Evolutionary conservation across 1,140 invertebrate genomes (phyloP), one percentile per base, ranked within the genome.

Genomic region (Drosophila equinoxialis): DNA sequence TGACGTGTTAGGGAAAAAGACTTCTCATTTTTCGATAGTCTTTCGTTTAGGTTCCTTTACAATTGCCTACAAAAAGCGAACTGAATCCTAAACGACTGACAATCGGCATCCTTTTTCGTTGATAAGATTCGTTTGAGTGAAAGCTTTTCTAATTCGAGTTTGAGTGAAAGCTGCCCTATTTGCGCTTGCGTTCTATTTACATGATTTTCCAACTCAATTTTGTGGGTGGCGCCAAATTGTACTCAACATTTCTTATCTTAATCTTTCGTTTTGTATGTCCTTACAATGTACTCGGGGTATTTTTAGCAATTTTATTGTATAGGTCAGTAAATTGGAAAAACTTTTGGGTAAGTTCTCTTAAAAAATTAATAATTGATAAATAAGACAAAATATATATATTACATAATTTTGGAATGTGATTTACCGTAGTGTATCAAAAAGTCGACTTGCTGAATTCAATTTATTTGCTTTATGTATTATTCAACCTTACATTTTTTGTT

Each of bases 201-300:
- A 51, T 48, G 59, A 55, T 0, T 23, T 51, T 11, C 17, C 11
- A 7, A 39, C 67, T 77, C 83, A 71, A 57, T 61, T 82, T 73
- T 82, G 83, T 82, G 83, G 83, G 84, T 87, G 84, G 83, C 61
- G 79, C 84, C 76, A 87, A 87, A 71, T 71, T 58, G 13, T 54
- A 35, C 63, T 79, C 23, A 37, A 3, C 35, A 48, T 67, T 14
- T 42, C 45, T 39, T 62, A 48, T 64, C 58, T 68, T 48, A 45
- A 39, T 54, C 8, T 63, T 72, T 14, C 14, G 55, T 35, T 35
- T 35, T 10, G n/a, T 10, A 33, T 35, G 30, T 33, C n/a, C 45
- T 17, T 37, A 10, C 14, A 11, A 17, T 1, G 14, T 2, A 4
- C 11, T 10, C 1, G 11, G 11, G 11, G 37, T 13, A 39, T 5